phyloP scores from a whole-genome alignment of 1,140 invertebrate species.

The Wiebesia pumilae region DNA sequence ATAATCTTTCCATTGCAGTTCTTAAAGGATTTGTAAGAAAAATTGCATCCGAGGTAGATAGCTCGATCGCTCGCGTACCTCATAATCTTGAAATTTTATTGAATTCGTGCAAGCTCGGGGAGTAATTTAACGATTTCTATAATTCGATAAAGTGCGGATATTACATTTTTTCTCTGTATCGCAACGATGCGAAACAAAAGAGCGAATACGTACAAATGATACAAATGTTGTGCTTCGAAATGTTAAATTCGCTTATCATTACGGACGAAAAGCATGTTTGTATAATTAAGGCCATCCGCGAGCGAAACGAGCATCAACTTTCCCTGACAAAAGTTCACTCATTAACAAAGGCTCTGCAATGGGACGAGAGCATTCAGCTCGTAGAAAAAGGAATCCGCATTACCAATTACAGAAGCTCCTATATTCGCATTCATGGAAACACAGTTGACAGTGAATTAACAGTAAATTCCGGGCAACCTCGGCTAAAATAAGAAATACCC shows the following conservation, averaged over 20 bases:
- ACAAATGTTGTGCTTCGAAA: background rate
- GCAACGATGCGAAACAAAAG: background rate
- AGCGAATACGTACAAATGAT: slow-evolving; percentile 3
- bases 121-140: background rate
- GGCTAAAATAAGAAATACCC: slow-evolving; percentile 37
- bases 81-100: background rate
- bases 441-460: slow-evolving; percentile 50
- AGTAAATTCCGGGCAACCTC: slow-evolving; percentile 41
- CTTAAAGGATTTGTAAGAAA: background rate
- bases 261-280: background rate
- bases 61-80: background rate
- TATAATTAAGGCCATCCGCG: slow-evolving; percentile 31
- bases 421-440: slow-evolving; percentile 15
- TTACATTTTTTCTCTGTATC: background rate
- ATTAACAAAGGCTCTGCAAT: background rate
- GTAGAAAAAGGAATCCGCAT: slow-evolving; percentile 31
- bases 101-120: background rate
- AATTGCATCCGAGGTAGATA: background rate
- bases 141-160: slow-evolving; percentile 1
- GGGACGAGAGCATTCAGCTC: background rate
- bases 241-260: background rate
- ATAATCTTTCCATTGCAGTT: background rate
- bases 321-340: background rate
- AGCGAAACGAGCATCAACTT: slow-evolving; percentile 2
- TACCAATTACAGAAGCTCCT: slow-evolving; percentile 45